Evolutionary conservation across 2,113 vertebrate species (phyloP), one percentile per base, ranked within the genome.

Genomic region (Lasiurus borealis): DNA sequence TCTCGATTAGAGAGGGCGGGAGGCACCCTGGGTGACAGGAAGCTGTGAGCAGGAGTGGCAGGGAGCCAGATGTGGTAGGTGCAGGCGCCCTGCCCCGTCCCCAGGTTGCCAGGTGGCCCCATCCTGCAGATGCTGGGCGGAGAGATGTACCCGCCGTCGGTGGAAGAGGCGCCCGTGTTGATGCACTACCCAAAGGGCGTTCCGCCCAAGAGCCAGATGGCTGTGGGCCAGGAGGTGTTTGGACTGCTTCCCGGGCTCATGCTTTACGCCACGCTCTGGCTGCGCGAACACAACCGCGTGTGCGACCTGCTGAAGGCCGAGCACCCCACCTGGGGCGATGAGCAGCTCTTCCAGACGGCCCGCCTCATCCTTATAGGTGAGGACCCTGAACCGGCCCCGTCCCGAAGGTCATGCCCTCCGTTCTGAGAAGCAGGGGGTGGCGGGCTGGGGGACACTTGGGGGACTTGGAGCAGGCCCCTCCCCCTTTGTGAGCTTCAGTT

Each of bases 341-440:
- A 99, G 97, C 99, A 99, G 98, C 99, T 99, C 69, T 99, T 99
- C 98, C 99, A 99, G 98, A 99, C 99, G 0, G 48, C 99, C 4
- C 98, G 99, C 52, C 99, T 99, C 97, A 98, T 99, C 95, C 98
- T 99, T 81, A 99, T 99, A 9, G 99, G 99, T 99, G 98, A 98
- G 98, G 5, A 8, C 62, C 10, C 76, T 15, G 50, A 6, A 6
- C 72, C 46, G 46, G 64, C 31, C 78, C 34, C 23, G 62, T 36
- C 64, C 40, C 8, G 68, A 59, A 40, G 59, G 50, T 10, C 46
- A 31, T 4, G 3, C 16, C 16, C 62, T 73, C 88, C 1, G 9
- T 36, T 46, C 72, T 0, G 3, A 76, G 66, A n/a, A 29, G 84
- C 18, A 29, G 62, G 5, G 31, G 48, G 4, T 16, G 9, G 50